phyloP scores from a whole-genome alignment of 2,113 vertebrate genomes.

The Nicator chloris region DNA sequence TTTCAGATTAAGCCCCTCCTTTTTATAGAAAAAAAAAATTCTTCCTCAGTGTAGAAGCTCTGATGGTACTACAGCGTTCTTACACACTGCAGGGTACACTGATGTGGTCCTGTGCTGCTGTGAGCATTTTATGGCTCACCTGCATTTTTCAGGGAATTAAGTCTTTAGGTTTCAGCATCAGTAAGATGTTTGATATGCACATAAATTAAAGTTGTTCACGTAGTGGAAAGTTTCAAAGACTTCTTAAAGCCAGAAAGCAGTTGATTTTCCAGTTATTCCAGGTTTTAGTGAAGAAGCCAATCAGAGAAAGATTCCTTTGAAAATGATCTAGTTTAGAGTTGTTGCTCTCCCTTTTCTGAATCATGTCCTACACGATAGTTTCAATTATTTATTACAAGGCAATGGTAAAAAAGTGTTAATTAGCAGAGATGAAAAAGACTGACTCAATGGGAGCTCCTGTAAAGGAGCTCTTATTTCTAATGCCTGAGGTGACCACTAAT shows the following conservation, averaged over 20 bases:
- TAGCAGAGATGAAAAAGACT: conserved; percentile 66
- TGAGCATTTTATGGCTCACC: not conserved
- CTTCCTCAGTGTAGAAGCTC: not conserved
- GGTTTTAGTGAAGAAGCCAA: not conserved
- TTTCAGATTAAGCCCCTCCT: not conserved
- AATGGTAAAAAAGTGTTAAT: conserved; percentile 64
- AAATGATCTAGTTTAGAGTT: conserved; percentile 33
- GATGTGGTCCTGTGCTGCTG: not conserved
- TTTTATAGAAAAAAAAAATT: not conserved
- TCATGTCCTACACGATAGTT: conserved; percentile 54
- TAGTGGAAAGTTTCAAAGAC: not conserved
- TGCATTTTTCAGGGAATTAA: not conserved
- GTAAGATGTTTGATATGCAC: not conserved
- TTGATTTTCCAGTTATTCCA: not conserved
- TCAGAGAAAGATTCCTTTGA: conserved; percentile 20
- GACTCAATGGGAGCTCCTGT: conserved; percentile 58
- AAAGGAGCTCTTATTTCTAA: conserved; percentile 45
- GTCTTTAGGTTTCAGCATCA: not conserved
- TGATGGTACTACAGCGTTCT: not conserved
- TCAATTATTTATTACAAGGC: conserved; percentile 67
- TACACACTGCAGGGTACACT: not conserved
- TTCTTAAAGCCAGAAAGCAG: not conserved
- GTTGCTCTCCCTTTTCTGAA: conserved; percentile 37
- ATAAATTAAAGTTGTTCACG: not conserved
- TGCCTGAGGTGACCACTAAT: conserved; percentile 67